These are phyloP conservation scores for Lucinisca nassula DNA, from an alignment of 2,888 invertebrate species.

Conservation along the genomic window DNA sequence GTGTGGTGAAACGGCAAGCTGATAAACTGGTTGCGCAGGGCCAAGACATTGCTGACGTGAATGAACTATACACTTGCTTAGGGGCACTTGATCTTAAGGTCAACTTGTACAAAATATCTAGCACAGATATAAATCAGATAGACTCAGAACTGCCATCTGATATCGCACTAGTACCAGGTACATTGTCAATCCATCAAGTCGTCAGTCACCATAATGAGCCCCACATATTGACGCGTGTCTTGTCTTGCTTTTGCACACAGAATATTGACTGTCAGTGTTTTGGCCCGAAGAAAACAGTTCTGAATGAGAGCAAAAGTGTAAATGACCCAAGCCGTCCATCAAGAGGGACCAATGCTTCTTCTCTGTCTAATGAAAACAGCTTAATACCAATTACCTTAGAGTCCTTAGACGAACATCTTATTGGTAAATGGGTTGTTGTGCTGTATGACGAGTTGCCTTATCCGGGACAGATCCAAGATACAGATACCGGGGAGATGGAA, in stretches of 20 bases:
- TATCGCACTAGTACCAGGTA: not conserved
- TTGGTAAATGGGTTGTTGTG: constrained; percentile 32
- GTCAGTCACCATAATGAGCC: too few relatives aligned
- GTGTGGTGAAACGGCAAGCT: constrained; percentile 78
- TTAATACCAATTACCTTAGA: not conserved
- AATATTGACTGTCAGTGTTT: not conserved
- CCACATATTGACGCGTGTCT: not conserved
- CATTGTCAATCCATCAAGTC: not conserved
- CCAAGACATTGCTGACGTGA: not conserved
- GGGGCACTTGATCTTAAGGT: not conserved
- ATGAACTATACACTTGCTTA: not conserved
- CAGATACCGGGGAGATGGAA: constrained; percentile 41
- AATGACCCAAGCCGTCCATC: too few relatives aligned
- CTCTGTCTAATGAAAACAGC: too few relatives aligned
- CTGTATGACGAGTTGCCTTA: constrained; percentile 38
- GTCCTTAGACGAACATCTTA: constrained; percentile 32
- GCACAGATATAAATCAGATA: not conserved
- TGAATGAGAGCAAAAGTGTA: not conserved
- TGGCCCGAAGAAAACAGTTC: not conserved
- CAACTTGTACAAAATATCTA: not conserved
- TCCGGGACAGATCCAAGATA: constrained; percentile 36
- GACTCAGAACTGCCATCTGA: not conserved
- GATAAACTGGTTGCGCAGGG: constrained; percentile 63
- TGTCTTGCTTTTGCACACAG: not conserved
- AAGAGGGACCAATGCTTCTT: too few relatives aligned